Conservation (phyloP, 2,797 vertebrate species). For the Trachurus trachurus region DNA sequence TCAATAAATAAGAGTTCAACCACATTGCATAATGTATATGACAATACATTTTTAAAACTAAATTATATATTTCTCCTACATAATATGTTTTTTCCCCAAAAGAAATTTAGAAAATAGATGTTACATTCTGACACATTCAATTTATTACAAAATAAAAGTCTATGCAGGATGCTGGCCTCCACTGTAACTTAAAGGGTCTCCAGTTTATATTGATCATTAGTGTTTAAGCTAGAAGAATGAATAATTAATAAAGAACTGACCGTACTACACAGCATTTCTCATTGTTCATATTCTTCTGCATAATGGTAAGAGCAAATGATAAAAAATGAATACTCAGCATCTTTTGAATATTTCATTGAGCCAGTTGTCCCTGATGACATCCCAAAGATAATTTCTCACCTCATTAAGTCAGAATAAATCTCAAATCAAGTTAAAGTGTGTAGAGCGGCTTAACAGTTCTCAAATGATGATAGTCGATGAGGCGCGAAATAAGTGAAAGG, state of each 20-base stretch:
- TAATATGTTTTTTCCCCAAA: neutral
- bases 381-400: neutral
- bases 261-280: neutral
- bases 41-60: neutral
- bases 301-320: neutral
- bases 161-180: neutral
- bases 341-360: conserved; percentile 3
- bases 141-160: neutral
- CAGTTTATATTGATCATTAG: neutral
- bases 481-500: neutral
- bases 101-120: neutral
- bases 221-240: neutral
- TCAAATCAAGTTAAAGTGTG: conserved; percentile 17
- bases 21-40: neutral
- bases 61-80: neutral
- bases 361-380: neutral
- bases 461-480: conserved; percentile 9
- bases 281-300: neutral
- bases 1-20: neutral
- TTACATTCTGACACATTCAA: neutral
- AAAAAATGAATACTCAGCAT: conserved; percentile 4
- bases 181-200: neutral
- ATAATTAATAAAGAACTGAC: neutral
- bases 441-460: neutral
- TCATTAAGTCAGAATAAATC: neutral